Evolutionary conservation across 2,888 invertebrate species (phyloP).

Genomic region (Clepsis dumicolana): DNA sequence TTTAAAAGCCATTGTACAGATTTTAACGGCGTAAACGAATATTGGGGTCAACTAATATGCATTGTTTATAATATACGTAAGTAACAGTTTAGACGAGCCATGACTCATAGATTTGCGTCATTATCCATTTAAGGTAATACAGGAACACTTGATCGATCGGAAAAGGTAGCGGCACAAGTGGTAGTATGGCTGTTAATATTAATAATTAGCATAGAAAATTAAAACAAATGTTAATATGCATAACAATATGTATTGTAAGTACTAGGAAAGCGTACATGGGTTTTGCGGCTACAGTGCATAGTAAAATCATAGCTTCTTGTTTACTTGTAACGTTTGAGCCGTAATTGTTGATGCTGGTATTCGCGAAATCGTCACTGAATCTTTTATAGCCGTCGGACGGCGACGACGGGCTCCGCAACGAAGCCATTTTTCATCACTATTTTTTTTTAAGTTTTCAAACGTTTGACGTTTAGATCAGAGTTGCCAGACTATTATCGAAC

Average conservation of each 20-base stretch:
- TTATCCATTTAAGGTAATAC: constrained; percentile 56
- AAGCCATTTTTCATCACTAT: constrained; percentile 83
- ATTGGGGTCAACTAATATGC: constrained; percentile 53
- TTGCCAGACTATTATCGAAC: constrained; percentile 4
- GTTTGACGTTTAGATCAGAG: constrained; percentile 33
- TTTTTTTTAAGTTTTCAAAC: constrained; percentile 50
- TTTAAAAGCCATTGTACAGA: constrained; percentile 1
- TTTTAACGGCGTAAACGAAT: constrained; percentile 8
- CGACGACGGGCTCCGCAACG: constrained; percentile 85
- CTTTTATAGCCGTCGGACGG: constrained; percentile 88
- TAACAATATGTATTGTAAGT: constrained; percentile 79
- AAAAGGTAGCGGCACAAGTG: constrained; percentile 49
- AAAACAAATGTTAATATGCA: constrained; percentile 78
- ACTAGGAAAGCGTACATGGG: constrained; percentile 77
- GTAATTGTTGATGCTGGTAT: constrained; percentile 86
- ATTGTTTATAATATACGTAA: constrained; percentile 62
- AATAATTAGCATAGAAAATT: constrained; percentile 67
- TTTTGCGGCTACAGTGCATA: constrained; percentile 80
- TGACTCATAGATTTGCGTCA: constrained; percentile 76
- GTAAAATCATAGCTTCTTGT: constrained; percentile 75
- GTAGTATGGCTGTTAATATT: constrained; percentile 54
- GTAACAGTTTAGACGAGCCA: constrained; percentile 56
- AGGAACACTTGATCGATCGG: constrained; percentile 58
- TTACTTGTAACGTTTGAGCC: constrained; percentile 88
- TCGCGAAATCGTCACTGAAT: constrained; percentile 87